Evolutionary conservation across 2,888 invertebrate genomes (phyloP), one percentile per base, ranked within the genome.

Genomic region (Loripinus fragilis): DNA sequence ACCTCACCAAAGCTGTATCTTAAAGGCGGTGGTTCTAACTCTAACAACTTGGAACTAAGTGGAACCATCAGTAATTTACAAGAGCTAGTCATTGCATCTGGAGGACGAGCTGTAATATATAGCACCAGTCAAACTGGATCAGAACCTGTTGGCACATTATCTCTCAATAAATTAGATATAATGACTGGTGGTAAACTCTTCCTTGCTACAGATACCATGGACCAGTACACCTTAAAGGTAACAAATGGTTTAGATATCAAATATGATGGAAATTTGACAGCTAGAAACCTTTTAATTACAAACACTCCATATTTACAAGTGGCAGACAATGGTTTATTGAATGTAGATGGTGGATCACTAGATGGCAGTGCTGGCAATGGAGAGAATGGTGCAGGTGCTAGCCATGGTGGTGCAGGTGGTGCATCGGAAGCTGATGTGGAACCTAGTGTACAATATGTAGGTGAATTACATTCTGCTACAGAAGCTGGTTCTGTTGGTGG

Each of bases 381-480:
- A 25, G 17, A 25, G 0, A 75, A 67, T 64, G 88, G 88, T 15
- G 78, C 84, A 12, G 90, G 89, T 28, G 90, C 83, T 1, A 87
- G 85, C 64, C 71, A 86, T 81, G 90, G 90, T 30, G 90, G 90
- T n/a, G 76, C 79, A 33, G 90, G 90, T 41, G 90, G 90, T 12
- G n/a, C 25, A 0, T 80, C 87, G 0, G 41, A 10, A 25, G 66
- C 76, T 42, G 76, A 73, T 17, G 50, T 68, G 12, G 20, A 42
- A 50, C 78, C 86, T 17, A 23, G 52, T 23, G 50, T 35, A 41
- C 72, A 72, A 12, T 81, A 76, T 67, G 76, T 79, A 42, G 88
- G 85, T 12, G 69, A 68, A 5, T 55, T 50, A 17, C 74, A 78
- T 30, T 64, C 68, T 15, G 83, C 86, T 17, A 71, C 52, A 15